These are phyloP conservation scores for Penaeus chinensis DNA, from an alignment of 1,140 invertebrate species.

Conservation along the genomic window DNA sequence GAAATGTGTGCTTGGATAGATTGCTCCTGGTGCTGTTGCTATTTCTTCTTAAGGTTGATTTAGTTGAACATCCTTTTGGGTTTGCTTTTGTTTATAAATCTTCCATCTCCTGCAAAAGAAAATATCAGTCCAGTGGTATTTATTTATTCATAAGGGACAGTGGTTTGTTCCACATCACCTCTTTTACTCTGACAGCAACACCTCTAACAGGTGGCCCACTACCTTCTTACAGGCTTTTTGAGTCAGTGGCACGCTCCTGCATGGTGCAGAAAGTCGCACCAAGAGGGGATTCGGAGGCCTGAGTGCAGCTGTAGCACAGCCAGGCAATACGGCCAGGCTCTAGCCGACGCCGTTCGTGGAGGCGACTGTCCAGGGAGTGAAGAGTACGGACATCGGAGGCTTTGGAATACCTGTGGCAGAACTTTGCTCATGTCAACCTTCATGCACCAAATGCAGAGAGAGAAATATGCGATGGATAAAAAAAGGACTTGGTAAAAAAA, in stretches of 20 bases:
- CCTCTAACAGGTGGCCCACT: slow-evolving; percentile 66
- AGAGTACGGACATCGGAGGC: slow-evolving; percentile 29
- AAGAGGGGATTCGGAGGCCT: slow-evolving; percentile 46
- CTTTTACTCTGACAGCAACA: slow-evolving; percentile 67
- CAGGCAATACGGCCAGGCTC: slow-evolving; percentile 35
- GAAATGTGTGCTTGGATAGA: too few relatives aligned
- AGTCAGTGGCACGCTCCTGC: slow-evolving; percentile 92
- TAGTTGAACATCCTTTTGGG: too few relatives aligned
- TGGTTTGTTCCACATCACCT: background rate
- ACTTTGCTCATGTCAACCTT: slow-evolving; percentile 30
- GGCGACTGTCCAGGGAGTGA: slow-evolving; percentile 45
- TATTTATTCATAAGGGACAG: background rate
- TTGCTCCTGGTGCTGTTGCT: too few relatives aligned
- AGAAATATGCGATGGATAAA: background rate
- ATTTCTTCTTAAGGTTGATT: too few relatives aligned
- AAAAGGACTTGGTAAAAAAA: background rate
- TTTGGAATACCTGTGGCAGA: slow-evolving; percentile 30
- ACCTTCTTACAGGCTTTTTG: slow-evolving; percentile 75
- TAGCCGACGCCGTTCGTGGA: slow-evolving; percentile 29
- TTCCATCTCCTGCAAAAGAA: background rate
- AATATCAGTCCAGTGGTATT: background rate
- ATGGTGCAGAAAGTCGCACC: slow-evolving; percentile 80
- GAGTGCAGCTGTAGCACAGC: slow-evolving; percentile 42
- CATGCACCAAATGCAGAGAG: slow-evolving; percentile 18
- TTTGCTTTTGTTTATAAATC: too few relatives aligned